A percentile compares a stretch with the other conserved stretches of the same genome.
Evolutionary conservation across 2,888 invertebrate species (phyloP).

Genomic region (Sisyra nigra): DNA sequence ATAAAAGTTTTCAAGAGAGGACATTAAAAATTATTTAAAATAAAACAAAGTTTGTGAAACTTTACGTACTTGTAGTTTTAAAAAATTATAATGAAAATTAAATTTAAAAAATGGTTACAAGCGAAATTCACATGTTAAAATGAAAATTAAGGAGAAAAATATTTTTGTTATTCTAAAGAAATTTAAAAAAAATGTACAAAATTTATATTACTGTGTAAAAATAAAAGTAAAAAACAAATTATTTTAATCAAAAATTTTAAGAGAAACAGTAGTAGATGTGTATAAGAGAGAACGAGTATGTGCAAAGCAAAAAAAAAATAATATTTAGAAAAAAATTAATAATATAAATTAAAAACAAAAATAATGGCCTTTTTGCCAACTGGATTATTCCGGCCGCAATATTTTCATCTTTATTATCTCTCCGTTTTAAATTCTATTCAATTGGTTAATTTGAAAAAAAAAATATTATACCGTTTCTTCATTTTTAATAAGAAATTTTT

Average conservation of each 20-base stretch:
- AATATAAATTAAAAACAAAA: background rate
- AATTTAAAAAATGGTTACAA: background rate
- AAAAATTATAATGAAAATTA: background rate
- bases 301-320: background rate
- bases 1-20: background rate
- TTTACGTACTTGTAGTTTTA: background rate
- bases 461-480: background rate
- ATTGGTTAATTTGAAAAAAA: background rate
- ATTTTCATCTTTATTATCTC: background rate
- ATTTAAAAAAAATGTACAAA: slow-evolving; percentile 6
- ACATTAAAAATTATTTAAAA: background rate
- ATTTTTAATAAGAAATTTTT: too few relatives aligned
- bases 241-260: slow-evolving; percentile 4
- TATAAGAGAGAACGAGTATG: background rate
- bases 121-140: background rate
- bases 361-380: background rate
- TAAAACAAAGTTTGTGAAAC: background rate
- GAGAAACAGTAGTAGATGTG: background rate
- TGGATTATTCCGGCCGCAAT: background rate
- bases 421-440: background rate
- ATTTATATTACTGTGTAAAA: slow-evolving; percentile 5
- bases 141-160: slow-evolving; percentile 2
- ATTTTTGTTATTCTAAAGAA: slow-evolving; percentile 7
- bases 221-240: background rate
- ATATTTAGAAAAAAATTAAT: background rate